phyloP scores from a whole-genome alignment of 2,797 vertebrate genomes.

The Trachops cirrhosus region DNA sequence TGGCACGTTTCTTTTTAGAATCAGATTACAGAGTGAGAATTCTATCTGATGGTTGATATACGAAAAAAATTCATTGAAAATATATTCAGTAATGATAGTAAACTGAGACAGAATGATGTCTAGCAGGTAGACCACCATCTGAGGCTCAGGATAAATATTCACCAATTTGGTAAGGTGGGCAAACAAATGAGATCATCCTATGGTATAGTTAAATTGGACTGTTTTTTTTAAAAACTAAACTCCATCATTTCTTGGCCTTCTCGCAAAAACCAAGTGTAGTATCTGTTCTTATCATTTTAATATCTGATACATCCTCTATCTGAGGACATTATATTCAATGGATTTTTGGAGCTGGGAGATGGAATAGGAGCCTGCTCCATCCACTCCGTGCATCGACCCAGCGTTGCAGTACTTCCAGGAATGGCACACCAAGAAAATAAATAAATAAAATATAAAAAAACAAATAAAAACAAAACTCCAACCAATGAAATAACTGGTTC shows the following conservation, averaged over 20 bases:
- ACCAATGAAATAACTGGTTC: constrained; percentile 52
- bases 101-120: constrained; percentile 5
- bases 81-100: constrained; percentile 24
- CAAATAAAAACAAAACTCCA: neutral
- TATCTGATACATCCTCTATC: no score
- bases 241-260: neutral
- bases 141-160: constrained; percentile 1
- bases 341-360: no score
- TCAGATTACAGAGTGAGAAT: constrained; percentile 1
- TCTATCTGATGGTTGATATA: neutral
- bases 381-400: no score
- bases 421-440: no score
- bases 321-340: no score
- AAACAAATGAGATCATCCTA: neutral
- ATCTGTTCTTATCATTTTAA: no score
- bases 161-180: neutral
- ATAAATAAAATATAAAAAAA: no score
- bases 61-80: constrained; percentile 24
- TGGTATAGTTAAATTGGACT: neutral
- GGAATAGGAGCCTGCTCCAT: no score
- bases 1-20: constrained; percentile 7
- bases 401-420: no score
- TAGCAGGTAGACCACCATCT: neutral
- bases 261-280: no score
- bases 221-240: constrained; percentile 16